Base-by-base conservation (phyloP, 2,797 vertebrate species). In the Arctocebus calabarensis region DNA sequence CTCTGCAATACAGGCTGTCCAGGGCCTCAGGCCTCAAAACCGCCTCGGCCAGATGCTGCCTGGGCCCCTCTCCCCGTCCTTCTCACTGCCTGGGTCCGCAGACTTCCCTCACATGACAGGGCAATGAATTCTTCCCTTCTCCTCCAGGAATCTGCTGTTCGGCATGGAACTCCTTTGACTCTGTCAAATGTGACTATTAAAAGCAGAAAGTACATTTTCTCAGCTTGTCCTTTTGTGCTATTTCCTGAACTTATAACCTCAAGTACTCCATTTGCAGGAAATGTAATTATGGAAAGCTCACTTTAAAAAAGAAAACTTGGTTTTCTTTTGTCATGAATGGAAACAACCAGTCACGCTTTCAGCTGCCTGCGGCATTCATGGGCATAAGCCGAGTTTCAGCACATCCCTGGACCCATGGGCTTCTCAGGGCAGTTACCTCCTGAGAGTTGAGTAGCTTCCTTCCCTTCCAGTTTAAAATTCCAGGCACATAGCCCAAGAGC, bases 271-370 rank as follows among this genome's bases (percentile, higher is more conserved):
- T 89, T 70, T 96, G 27, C 34, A 64, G 93, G 89, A 94, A 37
- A 16, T 3, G 20, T 74, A 19, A 27, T 86, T 94, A 45, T 94
- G 61, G 85, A 92, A 91, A 55, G 52, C 71, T 97, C 62, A 23
- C 52, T 59, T 55, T 68, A 34, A 89, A 22, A 84, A 90, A 79
- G 64, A 93, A 91, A 57, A 75, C 22, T 87, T 95, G 62, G 94
- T 96, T 95, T 92, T 95, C 61, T 78, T 96, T 84, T 61, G 34
- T 92, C 74, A 71, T 45, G 32, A 98, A 93, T 10, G n/a, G 71
- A n/a, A 91, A 87, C 88, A 74, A 77, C 79, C n/a, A 90, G 92
- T 7, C 79, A 61, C 0, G 52, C 78, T 62, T 43, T 88, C 25
- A 40, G 64, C 62, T 40, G n/a, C 57, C 84, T 13, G 0, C 23